These are phyloP conservation scores for Hirudinaria manillensis DNA, from an alignment of 2,888 invertebrate species.

Conservation along the genomic window DNA sequence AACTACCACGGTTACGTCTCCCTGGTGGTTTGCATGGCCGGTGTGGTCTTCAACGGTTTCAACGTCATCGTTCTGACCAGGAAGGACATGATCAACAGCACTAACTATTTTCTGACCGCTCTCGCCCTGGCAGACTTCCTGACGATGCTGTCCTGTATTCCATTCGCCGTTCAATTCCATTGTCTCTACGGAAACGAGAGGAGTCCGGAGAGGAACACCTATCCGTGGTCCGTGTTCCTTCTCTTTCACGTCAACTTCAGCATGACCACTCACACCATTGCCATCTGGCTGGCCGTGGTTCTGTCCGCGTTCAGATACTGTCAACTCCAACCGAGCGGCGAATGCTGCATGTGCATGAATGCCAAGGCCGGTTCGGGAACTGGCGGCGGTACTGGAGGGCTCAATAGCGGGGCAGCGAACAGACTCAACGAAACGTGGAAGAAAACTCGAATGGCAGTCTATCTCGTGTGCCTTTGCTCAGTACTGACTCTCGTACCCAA, in stretches of 20 bases:
- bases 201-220: slow-evolving; percentile 46
- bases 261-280: slow-evolving; percentile 79
- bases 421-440: background rate
- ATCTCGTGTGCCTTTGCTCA: slow-evolving; percentile 77
- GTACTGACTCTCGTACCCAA: slow-evolving; percentile 76
- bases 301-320: slow-evolving; percentile 81
- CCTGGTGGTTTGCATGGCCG: slow-evolving; percentile 78
- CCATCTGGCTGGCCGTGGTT: slow-evolving; percentile 84
- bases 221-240: slow-evolving; percentile 53
- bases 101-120: slow-evolving; percentile 77
- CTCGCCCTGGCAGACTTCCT: slow-evolving; percentile 82
- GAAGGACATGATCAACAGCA: slow-evolving; percentile 79
- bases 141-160: slow-evolving; percentile 82
- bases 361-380: background rate
- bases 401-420: background rate
- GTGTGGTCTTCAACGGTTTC: slow-evolving; percentile 81
- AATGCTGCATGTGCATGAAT: background rate
- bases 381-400: background rate
- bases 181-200: slow-evolving; percentile 42
- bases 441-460: slow-evolving; percentile 61
- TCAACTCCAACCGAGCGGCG: slow-evolving; percentile 51
- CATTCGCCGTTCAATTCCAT: slow-evolving; percentile 69
- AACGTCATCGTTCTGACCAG: slow-evolving; percentile 79
- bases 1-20: slow-evolving; percentile 74
- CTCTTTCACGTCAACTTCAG: slow-evolving; percentile 79